phyloP scores from a whole-genome alignment of 2,797 vertebrate species.

The Smutsia gigantea region DNA sequence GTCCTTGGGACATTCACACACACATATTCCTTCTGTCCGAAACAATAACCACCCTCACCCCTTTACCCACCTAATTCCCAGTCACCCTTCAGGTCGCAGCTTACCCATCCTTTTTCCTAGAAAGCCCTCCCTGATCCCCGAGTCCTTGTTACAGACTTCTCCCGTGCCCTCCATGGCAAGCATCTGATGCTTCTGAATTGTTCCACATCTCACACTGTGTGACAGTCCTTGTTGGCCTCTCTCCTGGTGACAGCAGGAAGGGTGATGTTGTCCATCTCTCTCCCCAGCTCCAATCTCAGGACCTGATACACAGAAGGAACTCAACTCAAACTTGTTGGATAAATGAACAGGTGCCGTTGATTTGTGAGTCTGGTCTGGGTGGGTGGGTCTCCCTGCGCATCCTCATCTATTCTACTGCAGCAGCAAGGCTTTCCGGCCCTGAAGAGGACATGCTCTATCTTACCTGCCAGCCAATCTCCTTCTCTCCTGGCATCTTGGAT shows the following conservation, averaged over 20 bases:
- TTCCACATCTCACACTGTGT: background rate
- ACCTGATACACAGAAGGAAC: background rate
- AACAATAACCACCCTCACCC: background rate
- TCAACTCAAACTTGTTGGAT: background rate
- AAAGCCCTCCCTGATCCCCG: background rate
- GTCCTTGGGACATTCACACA: background rate
- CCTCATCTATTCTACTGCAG: background rate
- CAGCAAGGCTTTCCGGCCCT: background rate
- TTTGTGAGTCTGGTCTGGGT: background rate
- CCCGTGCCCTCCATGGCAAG: background rate
- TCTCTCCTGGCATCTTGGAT: background rate
- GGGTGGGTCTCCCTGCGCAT: background rate
- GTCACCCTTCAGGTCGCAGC: background rate
- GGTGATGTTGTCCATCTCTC: background rate
- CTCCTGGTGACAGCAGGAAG: background rate
- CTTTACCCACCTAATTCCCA: background rate
- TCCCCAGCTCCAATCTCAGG: background rate
- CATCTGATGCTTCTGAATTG: background rate
- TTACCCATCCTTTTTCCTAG: background rate
- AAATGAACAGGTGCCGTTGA: background rate
- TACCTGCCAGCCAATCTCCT: background rate
- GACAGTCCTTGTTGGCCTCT: background rate
- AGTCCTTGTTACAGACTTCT: background rate
- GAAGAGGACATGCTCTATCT: background rate
- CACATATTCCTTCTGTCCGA: background rate